A percentile compares a stretch with the other conserved stretches of the same genome.
phyloP scores from a whole-genome alignment of 2,888 invertebrate genomes.

The Phorcus lineatus region DNA sequence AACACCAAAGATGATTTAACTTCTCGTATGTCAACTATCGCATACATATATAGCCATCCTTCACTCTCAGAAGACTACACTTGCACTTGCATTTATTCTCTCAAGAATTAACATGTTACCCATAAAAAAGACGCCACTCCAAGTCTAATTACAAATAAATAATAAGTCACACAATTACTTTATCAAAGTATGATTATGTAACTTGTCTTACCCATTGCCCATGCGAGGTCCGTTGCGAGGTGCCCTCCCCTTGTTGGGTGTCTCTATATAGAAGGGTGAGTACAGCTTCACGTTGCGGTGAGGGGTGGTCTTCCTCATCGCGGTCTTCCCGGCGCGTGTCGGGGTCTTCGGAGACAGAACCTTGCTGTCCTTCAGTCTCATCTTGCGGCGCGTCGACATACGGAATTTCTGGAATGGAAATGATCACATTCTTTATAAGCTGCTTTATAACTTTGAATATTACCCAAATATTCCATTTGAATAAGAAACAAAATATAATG shows the following conservation, averaged over 20 bases:
- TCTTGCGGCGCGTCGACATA: slow-evolving; percentile 54
- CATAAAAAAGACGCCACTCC: too few species aligned
- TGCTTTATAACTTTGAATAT: background rate
- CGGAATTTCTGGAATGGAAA: slow-evolving; percentile 55
- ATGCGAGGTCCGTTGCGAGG: slow-evolving; percentile 22
- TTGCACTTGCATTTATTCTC: too few species aligned
- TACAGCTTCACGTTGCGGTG: slow-evolving; percentile 55
- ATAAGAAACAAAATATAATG: background rate
- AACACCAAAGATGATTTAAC: too few species aligned
- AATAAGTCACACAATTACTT: too few species aligned
- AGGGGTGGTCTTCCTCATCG: background rate
- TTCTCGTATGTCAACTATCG: too few species aligned
- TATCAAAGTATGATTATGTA: too few species aligned
- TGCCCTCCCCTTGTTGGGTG: slow-evolving; percentile 42
- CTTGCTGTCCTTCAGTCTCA: slow-evolving; percentile 45
- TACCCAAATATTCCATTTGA: background rate
- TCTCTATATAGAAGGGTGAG: slow-evolving; percentile 65
- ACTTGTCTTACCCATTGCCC: slow-evolving; percentile 19
- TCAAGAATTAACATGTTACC: too few species aligned
- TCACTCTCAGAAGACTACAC: too few species aligned
- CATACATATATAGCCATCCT: too few species aligned
- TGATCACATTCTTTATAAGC: background rate
- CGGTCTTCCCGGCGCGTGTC: slow-evolving; percentile 34
- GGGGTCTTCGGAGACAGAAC: slow-evolving; percentile 45
- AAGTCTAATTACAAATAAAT: too few species aligned